These are phyloP conservation scores for Phaenicophaeus curvirostris DNA, from an alignment of 2,797 vertebrate species.

Conservation along the genomic window DNA sequence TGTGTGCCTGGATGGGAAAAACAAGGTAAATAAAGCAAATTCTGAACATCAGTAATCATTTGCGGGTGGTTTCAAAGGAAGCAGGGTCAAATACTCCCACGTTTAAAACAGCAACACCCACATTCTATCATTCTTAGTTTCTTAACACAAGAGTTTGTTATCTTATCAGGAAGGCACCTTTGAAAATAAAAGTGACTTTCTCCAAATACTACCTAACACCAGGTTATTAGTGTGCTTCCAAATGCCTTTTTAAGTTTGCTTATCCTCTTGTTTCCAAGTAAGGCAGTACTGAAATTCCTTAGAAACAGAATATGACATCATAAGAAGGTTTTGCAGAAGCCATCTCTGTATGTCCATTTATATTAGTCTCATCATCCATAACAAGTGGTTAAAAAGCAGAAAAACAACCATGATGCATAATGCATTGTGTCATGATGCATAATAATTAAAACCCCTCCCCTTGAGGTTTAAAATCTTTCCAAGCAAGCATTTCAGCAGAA, in stretches of 20 bases:
- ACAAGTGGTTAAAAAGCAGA: conserved; percentile 73
- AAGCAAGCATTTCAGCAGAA: conserved; percentile 74
- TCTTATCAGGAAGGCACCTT: neutral
- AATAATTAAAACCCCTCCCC: conserved; percentile 70
- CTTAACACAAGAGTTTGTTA: neutral
- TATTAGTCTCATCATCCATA: conserved; percentile 72
- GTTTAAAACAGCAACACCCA: neutral
- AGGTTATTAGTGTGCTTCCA: conserved; percentile 11
- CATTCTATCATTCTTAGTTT: neutral
- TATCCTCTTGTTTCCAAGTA: neutral
- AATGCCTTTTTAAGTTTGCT: conserved; percentile 1
- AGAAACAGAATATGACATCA: conserved; percentile 65
- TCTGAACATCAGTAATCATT: neutral
- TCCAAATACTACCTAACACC: conserved; percentile 33
- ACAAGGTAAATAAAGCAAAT: neutral
- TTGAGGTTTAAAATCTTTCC: conserved; percentile 66
- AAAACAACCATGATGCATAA: conserved; percentile 71
- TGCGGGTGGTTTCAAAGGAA: neutral
- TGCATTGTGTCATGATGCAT: conserved; percentile 74
- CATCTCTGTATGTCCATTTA: conserved; percentile 51
- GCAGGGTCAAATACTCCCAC: neutral
- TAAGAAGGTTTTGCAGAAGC: conserved; percentile 21
- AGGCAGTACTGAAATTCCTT: neutral
- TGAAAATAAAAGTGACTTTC: conserved; percentile 6
- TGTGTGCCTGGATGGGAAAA: neutral